Percentiles rank a stretch among this genome's conserved stretches.
Evolutionary conservation across 2,797 vertebrate genomes (phyloP).

Genomic region (Hypotaenidia okinawae): DNA sequence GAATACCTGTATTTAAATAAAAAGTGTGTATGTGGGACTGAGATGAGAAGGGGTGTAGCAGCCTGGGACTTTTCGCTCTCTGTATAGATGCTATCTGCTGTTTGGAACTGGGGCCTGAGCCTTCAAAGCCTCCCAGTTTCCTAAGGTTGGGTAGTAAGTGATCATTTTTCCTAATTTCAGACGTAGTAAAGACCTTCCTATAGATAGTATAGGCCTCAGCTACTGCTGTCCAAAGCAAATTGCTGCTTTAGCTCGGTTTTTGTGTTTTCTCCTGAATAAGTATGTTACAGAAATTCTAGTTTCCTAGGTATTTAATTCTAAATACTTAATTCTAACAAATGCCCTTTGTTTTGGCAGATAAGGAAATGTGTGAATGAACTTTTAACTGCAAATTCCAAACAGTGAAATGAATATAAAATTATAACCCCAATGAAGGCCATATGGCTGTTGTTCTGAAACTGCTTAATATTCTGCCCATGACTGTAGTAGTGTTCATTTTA

Average conservation of each 20-base stretch:
- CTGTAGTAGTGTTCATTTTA: neutral
- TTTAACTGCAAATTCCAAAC: neutral
- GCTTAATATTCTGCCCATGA: neutral
- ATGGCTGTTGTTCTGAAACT: neutral
- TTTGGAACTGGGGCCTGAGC: neutral
- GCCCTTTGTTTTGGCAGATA: neutral
- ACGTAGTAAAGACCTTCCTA: neutral
- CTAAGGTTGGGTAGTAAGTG: neutral
- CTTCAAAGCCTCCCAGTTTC: neutral
- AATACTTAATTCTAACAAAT: neutral
- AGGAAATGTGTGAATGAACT: neutral
- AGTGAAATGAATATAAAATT: neutral
- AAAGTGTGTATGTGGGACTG: accelerated
- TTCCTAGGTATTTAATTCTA: neutral
- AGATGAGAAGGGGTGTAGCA: neutral
- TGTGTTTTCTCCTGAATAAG: neutral
- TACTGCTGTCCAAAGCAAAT: neutral
- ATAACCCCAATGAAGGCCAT: neutral
- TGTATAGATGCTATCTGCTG: neutral
- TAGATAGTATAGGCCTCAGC: neutral
- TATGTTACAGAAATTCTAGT: neutral
- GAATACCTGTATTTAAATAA: neutral
- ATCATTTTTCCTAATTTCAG: neutral
- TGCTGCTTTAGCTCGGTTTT: neutral
- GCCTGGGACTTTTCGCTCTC: neutral